Conservation (phyloP, 2,113 vertebrate species). For the Lepisosteus oculatus region DNA sequence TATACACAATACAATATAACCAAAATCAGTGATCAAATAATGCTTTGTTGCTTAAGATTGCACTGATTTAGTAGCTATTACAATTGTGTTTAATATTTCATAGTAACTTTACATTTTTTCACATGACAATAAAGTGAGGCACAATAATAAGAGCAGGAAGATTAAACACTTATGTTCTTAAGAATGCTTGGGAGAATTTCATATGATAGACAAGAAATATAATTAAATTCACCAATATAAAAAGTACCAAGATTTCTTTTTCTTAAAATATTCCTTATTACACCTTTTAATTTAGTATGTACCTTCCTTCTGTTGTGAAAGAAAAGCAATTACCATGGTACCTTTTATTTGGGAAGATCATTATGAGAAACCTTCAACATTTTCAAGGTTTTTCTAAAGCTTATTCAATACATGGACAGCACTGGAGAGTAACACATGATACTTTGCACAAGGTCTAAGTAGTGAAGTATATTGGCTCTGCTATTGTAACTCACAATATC, state of each 20-base stretch:
- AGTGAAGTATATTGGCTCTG: constrained; percentile 32
- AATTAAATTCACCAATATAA: constrained; percentile 44
- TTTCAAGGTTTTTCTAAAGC: constrained; percentile 31
- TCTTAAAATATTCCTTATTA: neutral
- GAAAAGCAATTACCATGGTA: constrained; percentile 37
- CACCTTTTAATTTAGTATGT: neutral
- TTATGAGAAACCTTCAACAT: constrained; percentile 37
- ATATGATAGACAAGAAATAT: constrained; percentile 39
- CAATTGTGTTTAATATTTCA: constrained; percentile 61
- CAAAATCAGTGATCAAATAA: constrained; percentile 54
- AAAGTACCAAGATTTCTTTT: constrained; percentile 43
- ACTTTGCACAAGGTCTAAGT: constrained; percentile 74
- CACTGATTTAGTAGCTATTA: constrained; percentile 54
- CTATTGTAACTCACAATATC: constrained; percentile 1
- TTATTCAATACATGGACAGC: constrained; percentile 69
- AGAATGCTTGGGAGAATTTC: constrained; percentile 38
- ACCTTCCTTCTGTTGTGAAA: constrained; percentile 17
- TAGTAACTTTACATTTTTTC: constrained; percentile 54
- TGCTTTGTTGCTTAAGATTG: constrained; percentile 49
- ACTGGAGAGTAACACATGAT: constrained; percentile 85
- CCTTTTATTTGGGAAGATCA: constrained; percentile 57
- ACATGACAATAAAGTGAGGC: constrained; percentile 60
- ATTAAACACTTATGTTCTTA: constrained; percentile 47
- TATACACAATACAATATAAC: constrained; percentile 17
- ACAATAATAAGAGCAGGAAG: constrained; percentile 49